phyloP scores from a whole-genome alignment of 2,797 vertebrate species.

The Crenuchus spilurus region DNA sequence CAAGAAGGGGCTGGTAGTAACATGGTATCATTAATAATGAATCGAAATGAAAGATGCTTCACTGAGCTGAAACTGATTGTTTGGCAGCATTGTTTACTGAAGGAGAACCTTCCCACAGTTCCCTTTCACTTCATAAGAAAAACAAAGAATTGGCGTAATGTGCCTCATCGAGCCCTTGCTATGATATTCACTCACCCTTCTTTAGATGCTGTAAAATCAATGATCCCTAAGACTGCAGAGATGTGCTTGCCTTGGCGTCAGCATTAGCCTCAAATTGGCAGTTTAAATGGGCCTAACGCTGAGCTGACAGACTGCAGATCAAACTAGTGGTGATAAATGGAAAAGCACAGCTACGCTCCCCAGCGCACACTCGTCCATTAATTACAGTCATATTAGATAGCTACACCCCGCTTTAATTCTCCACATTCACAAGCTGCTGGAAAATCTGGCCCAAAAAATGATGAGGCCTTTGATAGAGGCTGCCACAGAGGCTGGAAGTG shows the following conservation, averaged over 20 bases:
- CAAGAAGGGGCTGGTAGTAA: background rate
- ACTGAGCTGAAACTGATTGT: constrained; percentile 25
- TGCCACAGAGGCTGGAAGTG: constrained; percentile 42
- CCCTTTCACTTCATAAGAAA: constrained; percentile 32
- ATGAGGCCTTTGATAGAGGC: constrained; percentile 51
- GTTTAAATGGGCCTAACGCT: constrained; percentile 41
- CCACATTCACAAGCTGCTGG: constrained; percentile 30
- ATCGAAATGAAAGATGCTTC: constrained; percentile 16
- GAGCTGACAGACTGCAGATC: constrained; percentile 50
- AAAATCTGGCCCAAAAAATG: constrained; percentile 51
- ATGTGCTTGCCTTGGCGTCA: constrained; percentile 46
- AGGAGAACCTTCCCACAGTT: constrained; percentile 31
- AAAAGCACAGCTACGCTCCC: constrained; percentile 31
- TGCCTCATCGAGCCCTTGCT: constrained; percentile 40
- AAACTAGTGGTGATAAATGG: constrained; percentile 53
- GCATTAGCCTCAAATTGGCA: constrained; percentile 52
- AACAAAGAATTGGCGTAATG: constrained; percentile 37
- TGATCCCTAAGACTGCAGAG: constrained; percentile 48
- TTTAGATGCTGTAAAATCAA: constrained; percentile 49
- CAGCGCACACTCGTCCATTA: constrained; percentile 44
- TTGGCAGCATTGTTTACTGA: constrained; percentile 23
- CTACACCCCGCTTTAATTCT: constrained; percentile 32
- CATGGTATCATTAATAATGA: constrained; percentile 18
- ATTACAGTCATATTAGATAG: constrained; percentile 49
- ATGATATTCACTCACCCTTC: constrained; percentile 30